These are phyloP conservation scores for Melieria omissa DNA, from an alignment of 2,888 invertebrate genomes.

Conservation along the genomic window DNA sequence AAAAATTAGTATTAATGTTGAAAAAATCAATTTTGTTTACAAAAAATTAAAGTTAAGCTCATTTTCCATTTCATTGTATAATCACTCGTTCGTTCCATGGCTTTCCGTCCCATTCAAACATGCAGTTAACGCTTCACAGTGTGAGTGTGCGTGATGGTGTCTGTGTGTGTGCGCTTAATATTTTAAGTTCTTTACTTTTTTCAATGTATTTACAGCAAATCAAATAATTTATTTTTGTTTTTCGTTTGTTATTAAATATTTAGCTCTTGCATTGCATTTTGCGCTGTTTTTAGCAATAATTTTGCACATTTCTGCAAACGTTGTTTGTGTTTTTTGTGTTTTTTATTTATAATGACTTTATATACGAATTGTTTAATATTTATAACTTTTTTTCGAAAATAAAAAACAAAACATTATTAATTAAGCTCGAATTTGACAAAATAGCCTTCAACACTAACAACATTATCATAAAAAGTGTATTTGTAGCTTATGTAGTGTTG, in stretches of 20 bases:
- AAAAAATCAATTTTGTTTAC: no score
- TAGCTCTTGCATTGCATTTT: background rate
- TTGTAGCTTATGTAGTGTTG: no score
- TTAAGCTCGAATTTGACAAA: no score
- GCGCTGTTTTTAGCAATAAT: background rate
- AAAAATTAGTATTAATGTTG: no score
- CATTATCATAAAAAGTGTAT: no score
- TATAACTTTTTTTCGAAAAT: background rate
- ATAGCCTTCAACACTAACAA: no score
- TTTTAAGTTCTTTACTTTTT: slow-evolving; percentile 8
- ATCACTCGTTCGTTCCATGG: no score
- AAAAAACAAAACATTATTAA: no score
- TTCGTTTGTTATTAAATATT: background rate
- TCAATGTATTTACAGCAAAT: slow-evolving; percentile 15
- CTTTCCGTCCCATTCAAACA: background rate
- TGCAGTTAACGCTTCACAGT: background rate
- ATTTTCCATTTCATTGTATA: no score
- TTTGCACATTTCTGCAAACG: no score
- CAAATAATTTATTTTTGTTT: slow-evolving; percentile 34
- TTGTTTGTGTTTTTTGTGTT: no score
- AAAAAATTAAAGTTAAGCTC: no score
- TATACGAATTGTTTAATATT: background rate
- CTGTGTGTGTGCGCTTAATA: background rate
- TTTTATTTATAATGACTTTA: background rate
- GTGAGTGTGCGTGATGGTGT: slow-evolving; percentile 1